Evolutionary conservation across 2,888 invertebrate genomes (phyloP).

Genomic region (Scaptomyza cyrtandrae): DNA sequence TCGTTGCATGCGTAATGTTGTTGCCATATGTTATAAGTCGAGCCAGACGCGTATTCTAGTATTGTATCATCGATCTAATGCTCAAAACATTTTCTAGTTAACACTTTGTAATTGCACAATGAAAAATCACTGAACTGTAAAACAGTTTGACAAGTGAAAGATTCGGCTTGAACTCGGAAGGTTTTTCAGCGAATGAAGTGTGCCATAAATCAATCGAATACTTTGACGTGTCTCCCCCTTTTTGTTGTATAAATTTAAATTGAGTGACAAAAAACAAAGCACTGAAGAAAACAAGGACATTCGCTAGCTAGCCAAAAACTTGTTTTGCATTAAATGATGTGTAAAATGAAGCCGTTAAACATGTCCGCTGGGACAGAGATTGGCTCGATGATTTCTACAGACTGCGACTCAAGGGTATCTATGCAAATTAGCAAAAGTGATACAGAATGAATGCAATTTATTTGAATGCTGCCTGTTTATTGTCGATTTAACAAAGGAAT

Average conservation of each 20-base stretch:
- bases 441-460: conserved; percentile 9
- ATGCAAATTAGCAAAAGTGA: conserved; percentile 61
- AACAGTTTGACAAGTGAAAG: conserved; percentile 69
- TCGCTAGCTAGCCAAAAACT: conserved; percentile 38
- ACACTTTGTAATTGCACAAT: conserved; percentile 80
- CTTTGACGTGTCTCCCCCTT: conserved; percentile 11
- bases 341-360: conserved; percentile 81
- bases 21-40: conserved; percentile 45
- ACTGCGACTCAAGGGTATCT: conserved; percentile 32
- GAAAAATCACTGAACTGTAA: conserved; percentile 77
- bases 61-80: conserved; percentile 14
- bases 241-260: conserved; percentile 72
- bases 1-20: conserved; percentile 33
- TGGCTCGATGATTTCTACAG: conserved; percentile 1
- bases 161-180: conserved; percentile 24
- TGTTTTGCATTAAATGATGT: conserved; percentile 82
- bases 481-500: conserved; percentile 1
- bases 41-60: not conserved
- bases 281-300: conserved; percentile 22
- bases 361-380: conserved; percentile 72
- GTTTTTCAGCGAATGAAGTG: conserved; percentile 19
- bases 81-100: conserved; percentile 73
- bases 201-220: conserved; percentile 68
- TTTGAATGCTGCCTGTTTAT: conserved; percentile 1
- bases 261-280: conserved; percentile 69